A percentile compares a stretch with the other conserved stretches of the same genome.
These are phyloP conservation scores for Chiroxiphia lanceolata DNA, from an alignment of 2,797 vertebrate species.

Conservation along the genomic window DNA sequence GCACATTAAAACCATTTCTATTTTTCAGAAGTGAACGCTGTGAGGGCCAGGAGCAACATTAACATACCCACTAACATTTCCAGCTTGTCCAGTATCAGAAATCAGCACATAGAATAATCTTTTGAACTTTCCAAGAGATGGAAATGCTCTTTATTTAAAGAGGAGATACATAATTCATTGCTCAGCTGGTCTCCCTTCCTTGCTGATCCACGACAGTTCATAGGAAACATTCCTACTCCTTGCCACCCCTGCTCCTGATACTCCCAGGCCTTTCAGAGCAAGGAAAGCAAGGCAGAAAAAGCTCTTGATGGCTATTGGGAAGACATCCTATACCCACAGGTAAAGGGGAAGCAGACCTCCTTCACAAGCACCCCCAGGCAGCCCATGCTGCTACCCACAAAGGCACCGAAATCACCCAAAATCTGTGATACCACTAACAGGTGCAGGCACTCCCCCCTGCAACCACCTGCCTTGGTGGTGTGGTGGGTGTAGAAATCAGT, in stretches of 20 bases:
- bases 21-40: not conserved
- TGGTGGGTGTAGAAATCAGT: not conserved
- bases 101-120: not conserved
- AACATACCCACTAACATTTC: slow-evolving; percentile 27
- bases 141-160: not conserved
- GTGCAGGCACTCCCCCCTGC: not conserved
- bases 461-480: not conserved
- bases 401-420: not conserved
- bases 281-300: not conserved
- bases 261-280: not conserved
- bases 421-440: fast-evolving
- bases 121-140: not conserved
- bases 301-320: fast-evolving
- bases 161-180: not conserved
- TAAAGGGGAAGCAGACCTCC: not conserved
- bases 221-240: not conserved
- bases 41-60: slow-evolving; percentile 13
- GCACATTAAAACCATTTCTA: not conserved
- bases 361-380: not conserved
- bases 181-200: not conserved
- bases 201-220: fast-evolving
- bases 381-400: not conserved
- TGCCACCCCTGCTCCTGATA: not conserved
- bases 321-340: not conserved
- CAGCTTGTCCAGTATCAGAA: not conserved